Base-by-base conservation (phyloP, 2,888 invertebrate species). In the Dryomyza anilis region DNA sequence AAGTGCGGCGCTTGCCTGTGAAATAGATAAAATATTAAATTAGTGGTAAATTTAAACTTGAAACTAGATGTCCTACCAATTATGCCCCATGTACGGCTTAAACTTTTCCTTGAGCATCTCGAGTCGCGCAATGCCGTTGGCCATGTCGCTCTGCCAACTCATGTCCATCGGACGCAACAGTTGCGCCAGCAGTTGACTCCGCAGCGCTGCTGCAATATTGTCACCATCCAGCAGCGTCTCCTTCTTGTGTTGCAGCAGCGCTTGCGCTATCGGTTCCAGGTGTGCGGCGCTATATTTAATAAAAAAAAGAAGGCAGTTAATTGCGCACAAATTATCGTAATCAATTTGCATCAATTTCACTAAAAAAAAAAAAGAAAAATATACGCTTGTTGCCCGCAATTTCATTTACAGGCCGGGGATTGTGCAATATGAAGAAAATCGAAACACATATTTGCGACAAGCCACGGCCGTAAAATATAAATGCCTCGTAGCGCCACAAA, bases 351-450 rank as follows among this genome's bases (percentile, higher is more conserved):
- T 4, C 14, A 12, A 48, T 1, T n/a, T 12, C 3, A 48, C 19
- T 48, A 12, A 8, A 48, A 10, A 12, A 12, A 12, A 2, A 21
- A 33, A 36, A 8, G 2, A 1, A 36, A 23, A 55, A 19, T 52
- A 14, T 14, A 33, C 8, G 30, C 66, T 60, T 67, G 73, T 62
- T 70, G 74, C 58, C 53, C 27, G 70, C 66, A 68, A 61, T 62
- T 45, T 43, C 63, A 74, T 77, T 77, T 74, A 73, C 74, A 74
- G 76, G 76, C 77, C 77, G 76, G 75, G 76, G 76, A 73, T 76
- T 74, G 77, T 78, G 77, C 77, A 78, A 78, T 77, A 68, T 75
- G 74, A 70, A 48, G 59, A 55, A 53, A 53, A 21, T 61, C 1
- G 27, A 67, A 48, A 65, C 33, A 74, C 72, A 77, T 70, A 70